Percentiles rank a stretch among this genome's conserved stretches.
Conservation (phyloP, 2,113 vertebrate species). For the Charina bottae region DNA sequence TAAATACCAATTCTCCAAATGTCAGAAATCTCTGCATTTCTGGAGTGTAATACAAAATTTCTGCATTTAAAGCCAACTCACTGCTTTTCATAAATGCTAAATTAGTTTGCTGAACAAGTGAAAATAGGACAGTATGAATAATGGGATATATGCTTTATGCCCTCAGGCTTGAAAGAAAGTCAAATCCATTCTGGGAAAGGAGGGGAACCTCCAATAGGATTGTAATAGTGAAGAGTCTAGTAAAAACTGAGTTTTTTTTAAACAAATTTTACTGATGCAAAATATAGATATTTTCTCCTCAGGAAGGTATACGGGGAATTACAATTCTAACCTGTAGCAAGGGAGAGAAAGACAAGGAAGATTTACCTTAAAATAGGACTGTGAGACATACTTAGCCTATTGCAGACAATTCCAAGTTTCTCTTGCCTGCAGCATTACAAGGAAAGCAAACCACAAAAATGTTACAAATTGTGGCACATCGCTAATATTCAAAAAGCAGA, state of each 20-base stretch:
- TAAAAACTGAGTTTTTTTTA: neutral
- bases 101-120: slow-evolving; percentile 7
- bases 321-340: slow-evolving; percentile 36
- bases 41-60: neutral
- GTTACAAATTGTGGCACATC: slow-evolving; percentile 25
- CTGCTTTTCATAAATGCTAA: slow-evolving; percentile 27
- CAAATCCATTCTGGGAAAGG: slow-evolving; percentile 3
- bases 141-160: neutral
- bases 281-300: slow-evolving; percentile 19
- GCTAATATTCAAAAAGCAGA: slow-evolving; percentile 27
- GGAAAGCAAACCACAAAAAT: slow-evolving; percentile 14
- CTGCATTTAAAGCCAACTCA: neutral
- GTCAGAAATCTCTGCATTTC: neutral
- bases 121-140: neutral
- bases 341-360: slow-evolving; percentile 39
- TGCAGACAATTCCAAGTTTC: slow-evolving; percentile 46
- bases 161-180: neutral
- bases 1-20: neutral
- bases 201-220: slow-evolving; percentile 30
- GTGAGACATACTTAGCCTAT: slow-evolving; percentile 37
- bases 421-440: slow-evolving; percentile 34
- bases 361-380: slow-evolving; percentile 41
- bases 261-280: neutral
- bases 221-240: slow-evolving; percentile 35
- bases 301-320: slow-evolving; percentile 31